These are phyloP conservation scores for Melanostigma gelatinosum DNA, from an alignment of 2,113 vertebrate genomes.

Conservation along the genomic window DNA sequence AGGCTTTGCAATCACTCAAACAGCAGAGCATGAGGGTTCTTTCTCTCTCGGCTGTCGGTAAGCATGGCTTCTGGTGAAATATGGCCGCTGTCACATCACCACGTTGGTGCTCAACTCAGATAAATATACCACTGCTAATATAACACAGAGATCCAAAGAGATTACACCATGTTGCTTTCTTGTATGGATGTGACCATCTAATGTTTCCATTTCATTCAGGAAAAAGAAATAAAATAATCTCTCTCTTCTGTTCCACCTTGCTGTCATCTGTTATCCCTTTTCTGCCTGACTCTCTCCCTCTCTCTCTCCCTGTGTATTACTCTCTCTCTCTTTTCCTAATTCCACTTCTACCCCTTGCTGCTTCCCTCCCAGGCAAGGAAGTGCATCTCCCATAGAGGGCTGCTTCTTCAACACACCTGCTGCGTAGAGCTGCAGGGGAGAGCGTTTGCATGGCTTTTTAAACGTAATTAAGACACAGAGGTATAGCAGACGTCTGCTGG, in stretches of 20 bases:
- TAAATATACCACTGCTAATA: no score
- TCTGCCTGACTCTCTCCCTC: background rate
- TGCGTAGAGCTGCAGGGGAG: slow-evolving; percentile 36
- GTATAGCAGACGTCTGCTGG: slow-evolving; percentile 6
- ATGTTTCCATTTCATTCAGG: background rate
- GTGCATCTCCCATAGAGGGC: slow-evolving; percentile 24
- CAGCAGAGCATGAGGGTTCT: background rate
- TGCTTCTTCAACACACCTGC: slow-evolving; percentile 42
- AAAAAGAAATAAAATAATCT: no score
- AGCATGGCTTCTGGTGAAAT: background rate
- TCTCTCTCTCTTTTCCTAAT: background rate
- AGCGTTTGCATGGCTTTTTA: slow-evolving; percentile 22
- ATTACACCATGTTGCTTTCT: background rate
- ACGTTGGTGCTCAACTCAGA: background rate
- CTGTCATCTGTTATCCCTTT: background rate
- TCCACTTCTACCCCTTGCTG: background rate
- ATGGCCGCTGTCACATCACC: background rate
- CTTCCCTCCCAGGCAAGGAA: background rate
- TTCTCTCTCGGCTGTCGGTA: background rate
- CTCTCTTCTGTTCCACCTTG: background rate
- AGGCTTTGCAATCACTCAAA: slow-evolving; percentile 3
- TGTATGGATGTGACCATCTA: background rate
- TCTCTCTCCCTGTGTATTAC: background rate
- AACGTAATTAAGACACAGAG: slow-evolving; percentile 60
- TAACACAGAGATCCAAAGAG: no score